Evolutionary conservation across 2,888 invertebrate genomes (phyloP), one percentile per base, ranked within the genome.

Genomic region (Macroteleia sp.): DNA sequence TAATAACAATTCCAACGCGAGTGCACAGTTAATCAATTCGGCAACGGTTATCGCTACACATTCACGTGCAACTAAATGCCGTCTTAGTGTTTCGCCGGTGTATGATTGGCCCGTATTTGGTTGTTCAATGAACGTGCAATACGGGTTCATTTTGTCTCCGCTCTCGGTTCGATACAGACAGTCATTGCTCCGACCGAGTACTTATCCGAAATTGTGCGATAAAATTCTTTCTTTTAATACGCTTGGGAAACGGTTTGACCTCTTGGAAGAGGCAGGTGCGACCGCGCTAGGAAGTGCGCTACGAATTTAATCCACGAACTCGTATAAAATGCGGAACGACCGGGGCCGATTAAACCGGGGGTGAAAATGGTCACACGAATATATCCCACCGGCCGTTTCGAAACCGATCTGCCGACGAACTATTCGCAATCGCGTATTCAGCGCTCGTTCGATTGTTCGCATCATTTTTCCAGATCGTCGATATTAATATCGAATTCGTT

Each of bases 231-330:
- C 10, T 20, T 19, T 62, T 62, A 71, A 62, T 62, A 62, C 46
- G 41, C 34, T 32, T 17, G 39, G 28, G n/a, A n/a, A n/a, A n/a
- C n/a, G n/a, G n/a, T 54, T 62, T 62, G 62, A 71, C 54, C 71
- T 71, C 48, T 54, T 19, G 42, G 16, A 34, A 48, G 41, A 62
- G 56, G 66, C 73, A 71, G 69, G 64, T 64, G 59, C 39, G 61
- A 16, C 48, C 66, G 59, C 62, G 20, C 39, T n/a, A 61, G 34
- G 19, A 36, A 54, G 36, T n/a, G n/a, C 17, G 41, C 61, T 52
- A 75, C 82, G 83, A 87, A 85, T 87, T 87, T 85, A 86, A 87
- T 87, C 83, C 83, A 62, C 78, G 75, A 70, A 67, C 71, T 71
- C 74, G 82, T 83, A 80, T 80, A 83, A 82, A 74, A 82, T 75